Evolutionary conservation across 2,113 vertebrate species (phyloP).

Genomic region (Callipepla squamata): DNA sequence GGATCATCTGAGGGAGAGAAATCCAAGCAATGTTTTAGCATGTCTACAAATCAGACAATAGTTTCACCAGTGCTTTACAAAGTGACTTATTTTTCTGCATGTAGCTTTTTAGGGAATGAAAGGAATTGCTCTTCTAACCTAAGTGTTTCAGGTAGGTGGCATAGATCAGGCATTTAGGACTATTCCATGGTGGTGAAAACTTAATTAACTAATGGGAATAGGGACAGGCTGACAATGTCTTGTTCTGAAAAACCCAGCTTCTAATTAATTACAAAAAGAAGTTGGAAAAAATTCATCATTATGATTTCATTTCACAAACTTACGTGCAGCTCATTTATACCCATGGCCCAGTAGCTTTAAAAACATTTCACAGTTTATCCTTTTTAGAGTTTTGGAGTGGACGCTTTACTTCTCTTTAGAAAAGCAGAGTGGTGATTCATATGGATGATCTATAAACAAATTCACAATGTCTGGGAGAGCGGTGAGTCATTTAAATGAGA

Average conservation of each 20-base stretch:
- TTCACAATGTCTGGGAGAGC: conserved; percentile 31
- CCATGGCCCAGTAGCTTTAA: neutral
- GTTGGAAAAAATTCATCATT: neutral
- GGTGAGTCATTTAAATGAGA: conserved; percentile 29
- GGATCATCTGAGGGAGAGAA: conserved; percentile 81
- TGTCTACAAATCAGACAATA: neutral
- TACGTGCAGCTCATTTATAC: neutral
- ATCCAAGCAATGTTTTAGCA: neutral
- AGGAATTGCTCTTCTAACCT: neutral
- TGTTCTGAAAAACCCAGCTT: neutral
- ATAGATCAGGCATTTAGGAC: neutral
- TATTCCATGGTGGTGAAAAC: neutral
- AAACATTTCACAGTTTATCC: neutral
- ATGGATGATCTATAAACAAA: conserved; percentile 58
- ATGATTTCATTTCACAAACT: neutral
- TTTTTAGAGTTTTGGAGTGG: neutral
- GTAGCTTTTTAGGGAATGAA: neutral
- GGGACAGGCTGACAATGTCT: neutral
- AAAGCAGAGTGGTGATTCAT: conserved; percentile 26
- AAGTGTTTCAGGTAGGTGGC: neutral
- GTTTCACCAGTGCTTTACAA: neutral
- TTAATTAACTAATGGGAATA: neutral
- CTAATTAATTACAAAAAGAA: neutral
- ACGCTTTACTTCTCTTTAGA: conserved; percentile 45
- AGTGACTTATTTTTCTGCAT: neutral